phyloP scores from a whole-genome alignment of 2,113 vertebrate genomes.

The Tapirus terrestris region DNA sequence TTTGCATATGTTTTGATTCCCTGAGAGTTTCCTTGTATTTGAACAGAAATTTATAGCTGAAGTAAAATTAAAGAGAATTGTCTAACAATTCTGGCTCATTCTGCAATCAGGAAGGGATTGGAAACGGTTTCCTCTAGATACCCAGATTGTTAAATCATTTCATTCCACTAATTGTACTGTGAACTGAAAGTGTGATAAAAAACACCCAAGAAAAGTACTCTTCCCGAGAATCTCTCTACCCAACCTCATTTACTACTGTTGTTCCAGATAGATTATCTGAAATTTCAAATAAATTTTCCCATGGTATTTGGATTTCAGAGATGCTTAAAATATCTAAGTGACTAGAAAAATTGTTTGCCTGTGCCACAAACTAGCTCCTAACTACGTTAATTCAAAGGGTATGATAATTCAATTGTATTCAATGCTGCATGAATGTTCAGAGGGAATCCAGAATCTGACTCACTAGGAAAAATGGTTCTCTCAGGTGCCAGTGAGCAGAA shows the following conservation, averaged over 20 bases:
- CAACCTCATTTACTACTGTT: background rate
- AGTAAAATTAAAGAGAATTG: slow-evolving; percentile 67
- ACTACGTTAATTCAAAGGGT: background rate
- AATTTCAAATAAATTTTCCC: slow-evolving; percentile 63
- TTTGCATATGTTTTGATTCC: slow-evolving; percentile 78
- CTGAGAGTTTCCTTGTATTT: slow-evolving; percentile 63
- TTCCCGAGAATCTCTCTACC: background rate
- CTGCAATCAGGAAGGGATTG: slow-evolving; percentile 10
- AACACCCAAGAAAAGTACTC: background rate
- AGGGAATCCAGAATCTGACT: slow-evolving; percentile 54
- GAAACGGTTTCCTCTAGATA: slow-evolving; percentile 22
- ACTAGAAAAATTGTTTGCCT: slow-evolving; percentile 26
- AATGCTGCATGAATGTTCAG: background rate
- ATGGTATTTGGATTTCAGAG: slow-evolving; percentile 41
- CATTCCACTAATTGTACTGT: slow-evolving; percentile 48
- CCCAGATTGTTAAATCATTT: slow-evolving; percentile 36
- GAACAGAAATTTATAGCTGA: slow-evolving; percentile 61
- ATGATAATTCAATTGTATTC: fast-evolving
- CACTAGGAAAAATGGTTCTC: background rate
- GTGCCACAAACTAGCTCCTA: slow-evolving; percentile 7
- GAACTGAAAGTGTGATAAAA: slow-evolving; percentile 7
- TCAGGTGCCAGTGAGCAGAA: background rate
- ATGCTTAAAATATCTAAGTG: slow-evolving; percentile 52
- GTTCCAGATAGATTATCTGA: slow-evolving; percentile 30
- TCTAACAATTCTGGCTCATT: slow-evolving; percentile 76